Base-by-base conservation (phyloP, 1,140 invertebrate genomes). In the Nylanderia fulva region DNA sequence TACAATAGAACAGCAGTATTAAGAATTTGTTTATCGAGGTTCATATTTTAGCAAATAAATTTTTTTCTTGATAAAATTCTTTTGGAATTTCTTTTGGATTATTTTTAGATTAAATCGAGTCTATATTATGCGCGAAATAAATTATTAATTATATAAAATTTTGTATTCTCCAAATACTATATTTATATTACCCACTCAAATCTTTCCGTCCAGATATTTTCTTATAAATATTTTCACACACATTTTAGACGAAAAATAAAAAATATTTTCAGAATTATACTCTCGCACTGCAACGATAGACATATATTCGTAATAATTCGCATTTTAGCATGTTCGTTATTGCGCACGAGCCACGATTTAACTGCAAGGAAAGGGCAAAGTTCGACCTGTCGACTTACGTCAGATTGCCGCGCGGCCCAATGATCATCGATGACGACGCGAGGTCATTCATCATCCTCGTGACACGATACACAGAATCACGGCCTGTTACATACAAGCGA, bases 381-480 rank as follows among this genome's bases (percentile, higher is more conserved):
- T 79, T 85, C 75, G 76, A 69, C 27, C 33, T 18, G 82, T 88
- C 76, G 85, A 82, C 27, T 58, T 75, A 58, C 86, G 79, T 88
- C 45, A 87, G 86, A 87, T 84, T 64, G 66, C 68, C 75, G 24
- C 75, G 24, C 80, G 42, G 56, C 66, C 64, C 64, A 58, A 64
- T 45, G 71, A 48, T 61, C 85, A 88, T 88, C 86, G 86, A 87
- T 76, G 86, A 66, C 60, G 79, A 58, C 29, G 86, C 24, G 63
- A 74, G 60, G 71, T 87, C 85, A 64, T 87, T 87, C 86, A 87
- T 87, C 85, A 87, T 86, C 42, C 74, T 27, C 64, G 66, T 64
- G 54, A 54, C 75, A 75, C 72, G 60, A 86, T 39, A 27, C 66
- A 48, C 52, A 42, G 52, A 82, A 82, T 82, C 54, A 61, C 48